Percentiles rank a stretch among this genome's conserved stretches.
These are phyloP conservation scores for Globicephala melas DNA, from an alignment of 2,113 vertebrate genomes.

Conservation along the genomic window DNA sequence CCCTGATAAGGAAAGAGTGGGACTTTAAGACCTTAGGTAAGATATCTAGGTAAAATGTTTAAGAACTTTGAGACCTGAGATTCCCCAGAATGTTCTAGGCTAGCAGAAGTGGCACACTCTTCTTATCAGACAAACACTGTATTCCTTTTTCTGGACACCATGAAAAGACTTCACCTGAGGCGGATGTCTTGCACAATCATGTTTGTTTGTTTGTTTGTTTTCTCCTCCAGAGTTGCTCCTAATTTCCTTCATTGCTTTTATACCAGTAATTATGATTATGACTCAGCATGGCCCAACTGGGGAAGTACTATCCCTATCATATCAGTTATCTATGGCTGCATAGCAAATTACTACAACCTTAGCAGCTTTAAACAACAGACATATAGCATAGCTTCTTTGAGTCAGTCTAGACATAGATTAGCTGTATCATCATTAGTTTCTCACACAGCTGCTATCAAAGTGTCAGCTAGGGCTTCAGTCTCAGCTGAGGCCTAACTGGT, in stretches of 20 bases:
- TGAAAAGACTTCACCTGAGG: not conserved
- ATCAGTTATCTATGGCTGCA: not conserved
- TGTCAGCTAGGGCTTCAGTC: not conserved
- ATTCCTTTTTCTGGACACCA: not conserved
- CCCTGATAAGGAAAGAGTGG: not conserved
- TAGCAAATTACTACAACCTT: not conserved
- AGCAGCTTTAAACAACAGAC: not conserved
- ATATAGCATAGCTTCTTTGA: not conserved
- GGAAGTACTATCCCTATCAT: not conserved
- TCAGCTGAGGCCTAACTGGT: not conserved
- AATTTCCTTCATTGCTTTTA: not conserved
- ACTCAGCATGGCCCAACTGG: not conserved
- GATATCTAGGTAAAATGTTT: not conserved
- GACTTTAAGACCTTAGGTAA: not conserved
- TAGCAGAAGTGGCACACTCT: not conserved
- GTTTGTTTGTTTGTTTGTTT: not conserved
- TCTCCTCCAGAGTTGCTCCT: not conserved
- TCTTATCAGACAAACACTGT: not conserved
- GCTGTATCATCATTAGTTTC: not conserved
- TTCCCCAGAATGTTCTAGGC: not conserved
- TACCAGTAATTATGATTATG: not conserved
- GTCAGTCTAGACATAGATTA: not conserved
- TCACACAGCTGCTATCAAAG: not conserved
- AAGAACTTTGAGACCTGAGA: not conserved
- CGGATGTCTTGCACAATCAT: not conserved